phyloP scores from a whole-genome alignment of 2,888 invertebrate genomes.

The Alentia gelatinosa region DNA sequence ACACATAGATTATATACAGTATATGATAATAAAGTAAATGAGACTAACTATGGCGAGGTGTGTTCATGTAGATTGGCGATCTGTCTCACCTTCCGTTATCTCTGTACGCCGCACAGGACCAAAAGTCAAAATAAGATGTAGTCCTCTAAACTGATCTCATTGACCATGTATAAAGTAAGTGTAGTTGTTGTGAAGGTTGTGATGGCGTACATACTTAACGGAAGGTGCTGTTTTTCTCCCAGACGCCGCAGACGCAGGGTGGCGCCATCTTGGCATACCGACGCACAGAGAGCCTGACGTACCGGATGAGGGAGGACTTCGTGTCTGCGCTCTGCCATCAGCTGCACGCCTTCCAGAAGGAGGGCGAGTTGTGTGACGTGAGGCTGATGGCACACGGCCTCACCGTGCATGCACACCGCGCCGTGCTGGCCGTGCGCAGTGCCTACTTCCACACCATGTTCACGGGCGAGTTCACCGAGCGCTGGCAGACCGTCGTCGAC shows the following conservation, averaged over 20 bases:
- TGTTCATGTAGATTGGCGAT: no score
- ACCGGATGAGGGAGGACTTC: conserved; percentile 24
- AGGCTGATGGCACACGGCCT: neutral
- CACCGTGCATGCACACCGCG: neutral
- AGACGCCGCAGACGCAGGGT: neutral
- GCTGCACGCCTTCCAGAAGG: conserved; percentile 1
- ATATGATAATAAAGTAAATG: no score
- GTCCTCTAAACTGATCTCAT: no score
- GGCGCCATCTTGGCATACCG: conserved; percentile 25
- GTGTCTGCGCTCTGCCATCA: neutral
- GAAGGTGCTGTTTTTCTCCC: neutral
- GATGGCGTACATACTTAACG: neutral
- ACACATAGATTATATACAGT: no score
- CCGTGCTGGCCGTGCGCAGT: conserved; percentile 6
- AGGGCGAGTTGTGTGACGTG: conserved; percentile 36
- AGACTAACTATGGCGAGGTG: no score
- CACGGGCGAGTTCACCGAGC: conserved; percentile 23
- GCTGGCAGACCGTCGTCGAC: conserved; percentile 6
- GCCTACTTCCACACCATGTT: conserved; percentile 40
- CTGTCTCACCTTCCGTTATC: no score
- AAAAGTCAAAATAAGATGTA: no score
- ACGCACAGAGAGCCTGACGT: conserved; percentile 40
- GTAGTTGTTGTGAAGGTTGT: no score
- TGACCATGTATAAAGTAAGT: no score
- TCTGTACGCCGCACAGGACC: no score